Base-by-base conservation (phyloP, 2,113 vertebrate species). In the Leptocoma aspasia region DNA sequence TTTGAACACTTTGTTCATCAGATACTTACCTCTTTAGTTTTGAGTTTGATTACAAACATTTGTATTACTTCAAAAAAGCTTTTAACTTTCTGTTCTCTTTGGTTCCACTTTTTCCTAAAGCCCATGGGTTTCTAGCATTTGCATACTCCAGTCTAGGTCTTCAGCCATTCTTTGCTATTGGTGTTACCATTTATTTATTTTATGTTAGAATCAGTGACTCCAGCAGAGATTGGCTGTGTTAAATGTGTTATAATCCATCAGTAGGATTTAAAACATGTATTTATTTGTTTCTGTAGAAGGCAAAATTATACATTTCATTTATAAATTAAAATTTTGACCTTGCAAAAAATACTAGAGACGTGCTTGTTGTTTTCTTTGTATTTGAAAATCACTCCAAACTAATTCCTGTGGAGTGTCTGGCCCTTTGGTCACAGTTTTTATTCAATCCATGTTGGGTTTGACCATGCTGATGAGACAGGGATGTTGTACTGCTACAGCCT, bases 31-130 rank as follows among this genome's bases (percentile, higher is more conserved):
- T 87, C 78, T 83, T 79, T 54, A 73, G 37, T 66, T 94, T 69
- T 95, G 54, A 63, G 59, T 76, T 95, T 64, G 73, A 66, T 88
- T 95, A 68, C 49, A 63, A 95, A 23, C 13, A 87, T 76, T 77
- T 57, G 6, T 21, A 47, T 73, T 77, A 59, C 59, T 76, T 45
- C 60, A 70, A 50, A 64, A 30, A 22, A 76, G 19, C 14, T 75
- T 92, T 96, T 81, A 78, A 42, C 33, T 76, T 66, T 54, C 56
- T 83, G 3, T 52, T 87, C 42, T 87, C 73, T 94, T 86, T 86
- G 20, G 10, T 59, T 77, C 20, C 35, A 18, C 35, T 50, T 89
- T 56, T 66, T 61, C 33, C 39, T 85, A 59, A 69, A 60, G 22
- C 28, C 35, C 5, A 8, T 33, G 7, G 2, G 2, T 73, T 89